Evolutionary conservation across 1,140 invertebrate species (phyloP), one percentile per base, ranked within the genome.

Genomic region (Anoplolepis gracilipes): DNA sequence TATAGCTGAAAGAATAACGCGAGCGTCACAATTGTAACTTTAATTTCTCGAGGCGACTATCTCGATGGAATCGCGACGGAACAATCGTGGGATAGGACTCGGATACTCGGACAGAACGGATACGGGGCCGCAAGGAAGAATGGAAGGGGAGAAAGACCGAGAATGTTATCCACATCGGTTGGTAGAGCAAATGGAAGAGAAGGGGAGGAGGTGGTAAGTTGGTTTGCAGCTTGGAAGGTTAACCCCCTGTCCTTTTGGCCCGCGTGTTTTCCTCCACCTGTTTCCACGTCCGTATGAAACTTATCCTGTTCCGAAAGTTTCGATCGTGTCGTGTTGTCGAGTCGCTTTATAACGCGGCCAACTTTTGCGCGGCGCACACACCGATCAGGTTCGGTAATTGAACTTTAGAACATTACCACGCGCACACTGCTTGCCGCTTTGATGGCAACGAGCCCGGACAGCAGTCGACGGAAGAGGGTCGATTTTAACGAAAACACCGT

Each of bases 11-110:
- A 59, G 78, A 59, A 16, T 7, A 36, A 39, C 22, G 19, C 25
- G 53, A 30, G 28, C 53, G 67, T 82, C 67, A 33, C 78, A 59
- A 59, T 57, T 73, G 67, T 73, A 82, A 82, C 67, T 73, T 82
- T 82, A 82, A 82, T 82, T 82, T 82, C 78, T 82, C 78, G 78
- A 82, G 78, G 67, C 67, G 78, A 82, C 67, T 61, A 72, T 82
- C 78, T 46, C 65, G 78, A 55, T 33, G 30, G 30, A 49, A 49
- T 36, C 62, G 49, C 49, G 64, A 64, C 28, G 39, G 42, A 42
- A 13, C 55, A 46, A 28, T 33, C 78, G 42, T 59, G 33, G 57
- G 36, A 28, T 39, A 67, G 53, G 65, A 81, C 49, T 70, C 19
- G 78, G 25, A 42, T 22, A 81, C 49, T 70, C 19, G 78, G 25